phyloP scores from a whole-genome alignment of 1,140 invertebrate genomes.

The Eumaeus atala region DNA sequence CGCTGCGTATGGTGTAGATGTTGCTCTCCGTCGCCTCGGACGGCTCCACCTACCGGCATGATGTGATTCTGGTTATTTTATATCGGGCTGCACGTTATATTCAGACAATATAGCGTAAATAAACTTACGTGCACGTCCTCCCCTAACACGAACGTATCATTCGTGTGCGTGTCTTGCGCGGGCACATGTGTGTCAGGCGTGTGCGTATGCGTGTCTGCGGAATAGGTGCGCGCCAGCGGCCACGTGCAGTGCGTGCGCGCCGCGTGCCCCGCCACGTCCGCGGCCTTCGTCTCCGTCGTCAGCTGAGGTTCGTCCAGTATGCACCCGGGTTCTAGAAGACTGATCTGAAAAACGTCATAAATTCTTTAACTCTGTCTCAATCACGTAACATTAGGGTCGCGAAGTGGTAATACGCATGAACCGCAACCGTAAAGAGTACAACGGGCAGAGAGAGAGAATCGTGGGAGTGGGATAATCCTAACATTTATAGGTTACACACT shows the following conservation, averaged over 20 bases:
- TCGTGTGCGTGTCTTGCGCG: not conserved
- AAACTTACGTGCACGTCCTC: not conserved
- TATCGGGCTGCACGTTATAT: not conserved
- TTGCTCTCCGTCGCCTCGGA: constrained; percentile 49
- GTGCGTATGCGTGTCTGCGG: not conserved
- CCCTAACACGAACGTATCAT: too few relatives aligned
- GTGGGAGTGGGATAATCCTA: too few relatives aligned
- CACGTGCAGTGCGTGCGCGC: constrained; percentile 60
- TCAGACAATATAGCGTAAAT: too few relatives aligned
- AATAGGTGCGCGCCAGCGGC: constrained; percentile 39
- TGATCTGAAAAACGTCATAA: constrained; percentile 16
- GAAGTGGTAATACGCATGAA: too few relatives aligned
- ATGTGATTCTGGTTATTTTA: too few relatives aligned
- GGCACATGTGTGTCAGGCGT: not conserved
- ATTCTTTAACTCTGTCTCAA: too few relatives aligned
- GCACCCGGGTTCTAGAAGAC: constrained; percentile 20
- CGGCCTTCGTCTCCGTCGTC: not conserved
- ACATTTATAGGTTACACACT: too few relatives aligned
- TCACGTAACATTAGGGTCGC: too few relatives aligned
- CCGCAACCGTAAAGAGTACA: too few relatives aligned
- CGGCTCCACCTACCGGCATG: constrained; percentile 41
- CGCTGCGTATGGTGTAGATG: constrained; percentile 57
- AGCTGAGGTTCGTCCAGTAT: not conserved
- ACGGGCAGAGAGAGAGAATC: too few relatives aligned
- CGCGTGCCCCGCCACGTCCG: constrained; percentile 28